These are phyloP conservation scores for Pangasius larnaudii DNA, from an alignment of 2,797 vertebrate species.

Conservation along the genomic window DNA sequence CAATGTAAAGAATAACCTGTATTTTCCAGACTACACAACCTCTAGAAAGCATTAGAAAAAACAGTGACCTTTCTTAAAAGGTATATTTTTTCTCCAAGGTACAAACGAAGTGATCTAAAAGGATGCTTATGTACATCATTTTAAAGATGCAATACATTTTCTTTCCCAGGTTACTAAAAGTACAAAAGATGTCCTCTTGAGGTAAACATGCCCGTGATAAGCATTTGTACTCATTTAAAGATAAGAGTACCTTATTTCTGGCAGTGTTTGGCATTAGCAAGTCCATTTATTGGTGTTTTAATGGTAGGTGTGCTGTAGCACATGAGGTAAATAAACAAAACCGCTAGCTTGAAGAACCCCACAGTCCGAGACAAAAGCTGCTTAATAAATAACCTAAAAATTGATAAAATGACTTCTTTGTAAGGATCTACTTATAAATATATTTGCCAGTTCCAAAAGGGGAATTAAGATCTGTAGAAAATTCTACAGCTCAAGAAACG, in stretches of 20 bases:
- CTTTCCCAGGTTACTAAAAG: neutral
- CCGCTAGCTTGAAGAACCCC: neutral
- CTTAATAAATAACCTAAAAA: slow-evolving; percentile 1
- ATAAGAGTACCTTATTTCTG: neutral
- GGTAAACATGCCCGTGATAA: neutral
- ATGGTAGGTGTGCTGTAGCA: neutral
- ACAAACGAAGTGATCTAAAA: neutral
- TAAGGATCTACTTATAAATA: neutral
- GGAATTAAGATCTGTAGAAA: neutral
- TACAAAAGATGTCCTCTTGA: neutral
- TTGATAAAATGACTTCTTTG: neutral
- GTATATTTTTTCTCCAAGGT: neutral
- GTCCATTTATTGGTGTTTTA: neutral
- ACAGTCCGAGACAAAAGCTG: slow-evolving; percentile 4
- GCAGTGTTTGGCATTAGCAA: neutral
- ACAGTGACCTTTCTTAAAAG: neutral
- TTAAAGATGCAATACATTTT: neutral
- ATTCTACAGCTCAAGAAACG: neutral
- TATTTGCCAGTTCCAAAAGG: neutral
- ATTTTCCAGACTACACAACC: neutral
- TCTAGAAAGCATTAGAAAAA: neutral
- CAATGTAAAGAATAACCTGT: neutral
- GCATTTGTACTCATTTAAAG: neutral
- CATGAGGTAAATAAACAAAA: neutral
- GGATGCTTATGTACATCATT: neutral